Evolutionary conservation across 2,888 invertebrate genomes (phyloP).

Genomic region (Osedax fenrisi): DNA sequence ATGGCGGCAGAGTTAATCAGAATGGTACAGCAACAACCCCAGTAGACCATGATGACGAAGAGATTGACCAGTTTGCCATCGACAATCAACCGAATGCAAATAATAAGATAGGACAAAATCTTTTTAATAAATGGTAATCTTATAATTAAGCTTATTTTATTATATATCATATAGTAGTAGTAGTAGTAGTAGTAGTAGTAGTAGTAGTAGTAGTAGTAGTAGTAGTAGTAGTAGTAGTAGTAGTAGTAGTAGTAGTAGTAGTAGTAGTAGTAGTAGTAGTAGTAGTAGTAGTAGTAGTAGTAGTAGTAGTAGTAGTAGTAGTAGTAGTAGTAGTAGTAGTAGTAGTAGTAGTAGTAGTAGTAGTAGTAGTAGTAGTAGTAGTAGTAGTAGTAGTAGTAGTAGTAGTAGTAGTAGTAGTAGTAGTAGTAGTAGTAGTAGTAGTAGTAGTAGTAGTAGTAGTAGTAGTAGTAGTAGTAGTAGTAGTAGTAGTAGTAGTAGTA

Average conservation of each 20-base stretch:
- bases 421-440: constrained; percentile 2
- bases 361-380: not conserved
- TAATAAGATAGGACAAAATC: no score
- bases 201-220: not conserved
- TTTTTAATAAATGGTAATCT: no score
- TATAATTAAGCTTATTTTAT: no score
- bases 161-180: no score
- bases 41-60: no score
- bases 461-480: not conserved
- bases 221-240: constrained; percentile 6
- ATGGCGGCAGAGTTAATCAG: no score
- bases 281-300: constrained; percentile 20
- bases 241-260: constrained; percentile 19
- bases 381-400: no score
- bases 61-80: no score
- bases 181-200: not conserved
- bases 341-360: not conserved
- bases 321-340: constrained; percentile 20
- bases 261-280: constrained; percentile 19
- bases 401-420: no score
- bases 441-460: not conserved
- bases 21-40: no score
- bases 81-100: no score
- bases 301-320: constrained; percentile 21
- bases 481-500: not conserved